Conservation (phyloP, 2,888 invertebrate species). For the Halictus quadricinctus region DNA sequence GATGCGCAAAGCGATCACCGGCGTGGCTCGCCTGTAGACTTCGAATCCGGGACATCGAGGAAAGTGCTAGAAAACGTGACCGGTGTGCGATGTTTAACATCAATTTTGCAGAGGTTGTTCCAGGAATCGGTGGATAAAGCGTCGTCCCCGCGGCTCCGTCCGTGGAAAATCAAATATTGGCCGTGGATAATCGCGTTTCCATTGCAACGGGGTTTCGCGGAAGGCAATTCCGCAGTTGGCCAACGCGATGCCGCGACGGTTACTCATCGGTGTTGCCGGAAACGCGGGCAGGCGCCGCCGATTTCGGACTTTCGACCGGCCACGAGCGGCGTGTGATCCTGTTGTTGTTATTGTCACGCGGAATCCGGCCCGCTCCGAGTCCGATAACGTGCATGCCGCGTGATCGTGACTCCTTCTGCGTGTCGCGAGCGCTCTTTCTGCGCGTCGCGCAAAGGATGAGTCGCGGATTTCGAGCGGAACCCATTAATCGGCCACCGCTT, state of each 20-base stretch:
- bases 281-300: slow-evolving; percentile 11
- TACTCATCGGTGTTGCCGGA: slow-evolving; percentile 32
- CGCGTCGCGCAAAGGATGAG: slow-evolving; percentile 13
- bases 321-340: slow-evolving; percentile 15
- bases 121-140: slow-evolving; percentile 23
- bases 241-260: background rate
- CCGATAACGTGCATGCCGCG: slow-evolving; percentile 50
- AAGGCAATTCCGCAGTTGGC: slow-evolving; percentile 32
- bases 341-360: slow-evolving; percentile 46
- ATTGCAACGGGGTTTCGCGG: slow-evolving; percentile 21
- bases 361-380: slow-evolving; percentile 36
- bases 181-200: slow-evolving; percentile 37
- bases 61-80: slow-evolving; percentile 10
- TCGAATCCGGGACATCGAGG: background rate
- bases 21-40: background rate
- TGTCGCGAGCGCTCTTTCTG: background rate
- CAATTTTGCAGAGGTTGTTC: slow-evolving; percentile 28
- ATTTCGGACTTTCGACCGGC: slow-evolving; percentile 47
- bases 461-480: background rate
- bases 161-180: slow-evolving; percentile 50
- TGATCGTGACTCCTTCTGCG: slow-evolving; percentile 57
- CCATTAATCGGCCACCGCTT: background rate
- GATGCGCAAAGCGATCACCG: background rate
- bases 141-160: slow-evolving; percentile 23
- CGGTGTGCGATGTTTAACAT: slow-evolving; percentile 7